Evolutionary conservation across 2,888 invertebrate species (phyloP), one percentile per base, ranked within the genome.

Genomic region (Troilus luridus): DNA sequence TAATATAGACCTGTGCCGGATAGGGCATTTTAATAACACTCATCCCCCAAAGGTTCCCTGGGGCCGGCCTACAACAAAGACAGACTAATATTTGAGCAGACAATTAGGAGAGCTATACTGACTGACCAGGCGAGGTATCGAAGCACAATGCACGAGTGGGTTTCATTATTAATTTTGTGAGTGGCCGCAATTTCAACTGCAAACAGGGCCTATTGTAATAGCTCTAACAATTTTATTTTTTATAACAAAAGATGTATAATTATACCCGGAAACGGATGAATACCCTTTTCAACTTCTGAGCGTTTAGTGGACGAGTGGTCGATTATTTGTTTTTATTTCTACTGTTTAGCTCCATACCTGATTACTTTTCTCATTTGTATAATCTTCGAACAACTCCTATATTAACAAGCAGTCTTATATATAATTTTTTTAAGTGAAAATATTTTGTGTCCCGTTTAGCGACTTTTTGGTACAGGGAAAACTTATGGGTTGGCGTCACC

Each of bases 201-300:
- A 88, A 89, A 89, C 89, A 89, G 21, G 17, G n/a, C n/a, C 89
- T 56, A 90, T 90, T 90, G 90, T 90, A 72, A 72, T 59, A 24
- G n/a, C 85, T 77, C 24, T 0, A 19, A 56, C 90, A 58, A 58
- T 90, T 85, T 90, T 90, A 90, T n/a, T n/a, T n/a, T n/a, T n/a
- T n/a, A n/a, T n/a, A n/a, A n/a, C 90, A 77, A 90, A 90, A 90
- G 90, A 17, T 77, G 77, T 17, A 77, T 72, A 90, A 90, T 67
- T 77, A 90, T 72, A 72, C 58, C 58, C 27, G 67, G 72, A 90
- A 90, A 77, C 72, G 59, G 72, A 90, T 77, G 90, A 90, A 90
- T 90, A n/a, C 56, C 56, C 21, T 58, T 85, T 85, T 85, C 85
- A 85, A n/a, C 54, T 56, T 56, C 85, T 56, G 5, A 85, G 11